These are phyloP conservation scores for Heliconius charithonia DNA, from an alignment of 2,888 invertebrate species.

Conservation along the genomic window DNA sequence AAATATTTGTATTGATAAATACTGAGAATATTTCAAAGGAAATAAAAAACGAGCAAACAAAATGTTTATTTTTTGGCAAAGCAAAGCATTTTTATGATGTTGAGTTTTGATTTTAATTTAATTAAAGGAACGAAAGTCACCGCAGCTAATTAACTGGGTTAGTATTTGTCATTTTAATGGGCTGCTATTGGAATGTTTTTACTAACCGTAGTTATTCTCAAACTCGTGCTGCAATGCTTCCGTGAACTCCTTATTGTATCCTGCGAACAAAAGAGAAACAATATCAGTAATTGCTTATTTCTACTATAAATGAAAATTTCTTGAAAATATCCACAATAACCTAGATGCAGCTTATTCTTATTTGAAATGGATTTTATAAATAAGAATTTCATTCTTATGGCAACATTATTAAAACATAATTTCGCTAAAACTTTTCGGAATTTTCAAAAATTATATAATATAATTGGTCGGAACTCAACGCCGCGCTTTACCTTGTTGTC, in stretches of 20 bases:
- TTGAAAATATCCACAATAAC: constrained; percentile 42
- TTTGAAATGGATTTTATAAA: constrained; percentile 24
- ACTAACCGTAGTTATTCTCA: constrained; percentile 66
- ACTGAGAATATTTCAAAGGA: constrained; percentile 7
- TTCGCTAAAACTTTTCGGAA: background rate
- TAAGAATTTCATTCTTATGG: constrained; percentile 21
- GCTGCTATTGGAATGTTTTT: constrained; percentile 45
- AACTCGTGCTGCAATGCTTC: constrained; percentile 49
- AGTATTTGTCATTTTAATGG: constrained; percentile 51
- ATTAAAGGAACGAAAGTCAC: constrained; percentile 28
- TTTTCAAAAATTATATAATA: background rate
- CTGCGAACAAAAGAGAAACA: constrained; percentile 56
- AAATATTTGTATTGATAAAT: background rate
- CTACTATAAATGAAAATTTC: constrained; percentile 44
- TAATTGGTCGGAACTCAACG: background rate
- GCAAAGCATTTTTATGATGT: constrained; percentile 22
- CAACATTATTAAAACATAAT: constrained; percentile 6
- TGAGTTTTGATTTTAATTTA: constrained; percentile 38
- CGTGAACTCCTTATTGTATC: constrained; percentile 53
- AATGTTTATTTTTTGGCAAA: constrained; percentile 3
- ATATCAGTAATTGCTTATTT: constrained; percentile 46
- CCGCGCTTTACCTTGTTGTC: background rate
- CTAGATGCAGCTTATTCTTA: constrained; percentile 18
- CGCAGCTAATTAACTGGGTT: constrained; percentile 44
- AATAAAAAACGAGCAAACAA: background rate